Conservation (phyloP, 2,113 vertebrate genomes). For the Plecturocebus donacophilus region DNA sequence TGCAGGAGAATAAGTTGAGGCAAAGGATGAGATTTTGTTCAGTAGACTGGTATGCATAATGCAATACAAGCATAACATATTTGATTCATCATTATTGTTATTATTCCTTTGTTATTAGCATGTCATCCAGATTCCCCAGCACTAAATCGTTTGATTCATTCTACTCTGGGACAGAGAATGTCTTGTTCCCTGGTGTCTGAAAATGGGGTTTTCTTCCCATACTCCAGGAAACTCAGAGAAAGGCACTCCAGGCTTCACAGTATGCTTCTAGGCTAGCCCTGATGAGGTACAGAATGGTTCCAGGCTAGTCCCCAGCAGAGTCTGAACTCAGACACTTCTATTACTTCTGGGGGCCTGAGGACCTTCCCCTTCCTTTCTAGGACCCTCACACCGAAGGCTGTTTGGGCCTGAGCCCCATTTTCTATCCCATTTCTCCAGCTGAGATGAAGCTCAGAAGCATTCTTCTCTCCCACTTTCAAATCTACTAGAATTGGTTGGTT, state of each 20-base stretch:
- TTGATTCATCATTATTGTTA: fast-evolving
- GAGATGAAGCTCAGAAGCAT: background rate
- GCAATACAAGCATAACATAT: fast-evolving
- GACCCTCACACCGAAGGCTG: background rate
- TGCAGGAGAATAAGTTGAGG: background rate
- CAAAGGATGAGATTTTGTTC: background rate
- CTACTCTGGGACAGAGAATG: background rate
- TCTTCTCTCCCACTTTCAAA: background rate
- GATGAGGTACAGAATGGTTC: too few species aligned
- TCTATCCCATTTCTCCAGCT: background rate
- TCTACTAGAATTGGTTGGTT: background rate
- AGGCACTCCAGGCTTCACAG: background rate
- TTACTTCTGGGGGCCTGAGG: background rate
- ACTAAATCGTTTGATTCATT: background rate
- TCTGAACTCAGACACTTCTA: background rate
- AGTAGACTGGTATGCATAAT: too few species aligned
- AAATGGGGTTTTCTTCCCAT: background rate
- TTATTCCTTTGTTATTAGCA: background rate
- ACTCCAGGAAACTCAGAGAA: background rate
- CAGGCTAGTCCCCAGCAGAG: background rate
- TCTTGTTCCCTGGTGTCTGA: background rate
- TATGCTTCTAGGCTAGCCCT: background rate
- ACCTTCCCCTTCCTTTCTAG: background rate
- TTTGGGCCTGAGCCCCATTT: background rate
- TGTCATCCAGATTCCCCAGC: background rate